Percentiles rank a stretch among this genome's conserved stretches.
Evolutionary conservation across 2,797 vertebrate genomes (phyloP).

Genomic region (Syndactyla subalaris): DNA sequence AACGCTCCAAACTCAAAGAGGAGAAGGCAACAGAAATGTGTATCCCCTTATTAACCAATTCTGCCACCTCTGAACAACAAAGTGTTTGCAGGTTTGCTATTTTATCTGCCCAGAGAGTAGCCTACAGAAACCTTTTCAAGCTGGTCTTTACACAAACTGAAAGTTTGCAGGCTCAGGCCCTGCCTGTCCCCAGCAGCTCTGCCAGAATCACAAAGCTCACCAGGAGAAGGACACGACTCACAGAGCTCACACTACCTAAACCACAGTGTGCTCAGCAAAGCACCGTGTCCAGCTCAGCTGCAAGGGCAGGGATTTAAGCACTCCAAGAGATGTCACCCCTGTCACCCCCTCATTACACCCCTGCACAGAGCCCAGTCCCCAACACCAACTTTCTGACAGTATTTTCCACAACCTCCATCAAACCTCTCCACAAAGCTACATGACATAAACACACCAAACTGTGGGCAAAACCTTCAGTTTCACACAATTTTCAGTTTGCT

Average conservation of each 20-base stretch:
- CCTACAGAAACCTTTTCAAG: not conserved
- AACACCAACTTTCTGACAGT: not conserved
- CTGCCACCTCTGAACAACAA: not conserved
- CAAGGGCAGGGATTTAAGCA: not conserved
- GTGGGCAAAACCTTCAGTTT: not conserved
- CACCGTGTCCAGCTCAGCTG: fast-evolving
- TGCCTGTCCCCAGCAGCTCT: not conserved
- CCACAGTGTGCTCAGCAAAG: not conserved
- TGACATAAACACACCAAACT: fast-evolving
- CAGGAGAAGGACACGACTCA: not conserved
- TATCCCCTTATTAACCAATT: not conserved
- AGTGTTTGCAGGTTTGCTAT: not conserved
- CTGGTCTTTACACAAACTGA: not conserved
- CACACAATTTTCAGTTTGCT: not conserved
- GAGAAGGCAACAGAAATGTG: not conserved
- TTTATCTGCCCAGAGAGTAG: not conserved
- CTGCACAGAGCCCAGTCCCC: not conserved
- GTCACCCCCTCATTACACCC: not conserved
- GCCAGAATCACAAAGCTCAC: not conserved
- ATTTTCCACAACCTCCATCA: not conserved
- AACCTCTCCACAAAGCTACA: not conserved
- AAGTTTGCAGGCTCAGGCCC: not conserved
- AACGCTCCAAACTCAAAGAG: not conserved
- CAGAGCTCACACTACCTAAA: not conserved
- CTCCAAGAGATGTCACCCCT: not conserved